These are phyloP conservation scores for Aegotheles bennettii DNA, from an alignment of 2,113 vertebrate species.

Conservation along the genomic window DNA sequence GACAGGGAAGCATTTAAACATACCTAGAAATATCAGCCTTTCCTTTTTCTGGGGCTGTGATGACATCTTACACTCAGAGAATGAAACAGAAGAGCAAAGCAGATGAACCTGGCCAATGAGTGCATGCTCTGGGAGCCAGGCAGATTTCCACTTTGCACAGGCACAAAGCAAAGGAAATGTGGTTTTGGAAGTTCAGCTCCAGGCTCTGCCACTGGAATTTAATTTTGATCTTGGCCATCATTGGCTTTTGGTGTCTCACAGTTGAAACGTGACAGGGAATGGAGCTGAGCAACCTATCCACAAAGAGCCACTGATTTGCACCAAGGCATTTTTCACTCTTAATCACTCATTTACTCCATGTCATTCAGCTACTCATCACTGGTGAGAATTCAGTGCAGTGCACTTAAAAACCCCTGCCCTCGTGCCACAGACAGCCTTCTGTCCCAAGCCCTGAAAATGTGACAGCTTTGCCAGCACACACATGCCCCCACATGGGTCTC, in stretches of 20 bases:
- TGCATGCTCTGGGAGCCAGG: neutral
- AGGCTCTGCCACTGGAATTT: neutral
- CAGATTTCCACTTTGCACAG: fast-evolving
- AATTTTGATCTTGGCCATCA: neutral
- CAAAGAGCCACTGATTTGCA: neutral
- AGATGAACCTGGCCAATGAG: neutral
- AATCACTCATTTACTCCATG: neutral
- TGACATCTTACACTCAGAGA: neutral
- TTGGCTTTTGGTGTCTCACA: neutral
- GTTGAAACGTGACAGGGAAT: neutral
- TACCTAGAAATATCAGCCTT: neutral
- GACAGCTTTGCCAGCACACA: no score
- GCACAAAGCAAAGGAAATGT: neutral
- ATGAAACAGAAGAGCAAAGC: neutral
- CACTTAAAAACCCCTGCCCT: no score
- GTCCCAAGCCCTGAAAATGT: no score
- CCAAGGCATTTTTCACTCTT: neutral
- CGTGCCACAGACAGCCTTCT: no score
- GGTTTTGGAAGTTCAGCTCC: neutral
- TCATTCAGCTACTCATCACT: neutral
- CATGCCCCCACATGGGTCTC: no score
- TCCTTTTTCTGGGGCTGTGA: neutral
- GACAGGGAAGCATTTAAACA: neutral
- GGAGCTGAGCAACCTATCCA: neutral
- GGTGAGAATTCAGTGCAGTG: fast-evolving